Evolutionary conservation across 2,797 vertebrate genomes (phyloP).

Genomic region (Gymnodraco acuticeps): DNA sequence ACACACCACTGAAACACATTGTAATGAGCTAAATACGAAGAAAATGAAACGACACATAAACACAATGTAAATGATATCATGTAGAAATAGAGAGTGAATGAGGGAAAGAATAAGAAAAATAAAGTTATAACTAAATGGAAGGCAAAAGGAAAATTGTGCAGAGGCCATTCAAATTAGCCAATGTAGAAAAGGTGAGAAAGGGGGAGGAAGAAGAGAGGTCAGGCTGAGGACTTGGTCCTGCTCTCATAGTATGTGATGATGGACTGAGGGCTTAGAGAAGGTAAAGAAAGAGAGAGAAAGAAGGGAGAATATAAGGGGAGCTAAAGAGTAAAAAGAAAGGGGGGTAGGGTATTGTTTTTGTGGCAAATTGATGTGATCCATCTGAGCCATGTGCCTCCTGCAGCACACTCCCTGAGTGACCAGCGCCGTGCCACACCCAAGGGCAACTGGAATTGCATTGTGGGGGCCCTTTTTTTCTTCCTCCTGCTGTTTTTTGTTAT

Average conservation of each 20-base stretch:
- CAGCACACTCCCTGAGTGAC: slow-evolving; percentile 88
- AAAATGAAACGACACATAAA: not conserved
- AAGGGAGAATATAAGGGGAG: slow-evolving; percentile 38
- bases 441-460: slow-evolving; percentile 88
- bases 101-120: not conserved
- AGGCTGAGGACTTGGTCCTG: slow-evolving; percentile 21
- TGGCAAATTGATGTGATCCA: slow-evolving; percentile 96
- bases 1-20: not conserved
- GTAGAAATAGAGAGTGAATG: not conserved
- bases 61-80: not conserved
- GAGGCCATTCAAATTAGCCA: not conserved
- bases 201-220: not conserved
- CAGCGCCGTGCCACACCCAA: slow-evolving; percentile 82
- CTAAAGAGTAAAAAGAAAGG: slow-evolving; percentile 17
- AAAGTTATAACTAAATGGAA: slow-evolving; percentile 81
- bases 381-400: slow-evolving; percentile 91
- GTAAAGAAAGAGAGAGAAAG: slow-evolving; percentile 25
- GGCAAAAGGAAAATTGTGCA: slow-evolving; percentile 48
- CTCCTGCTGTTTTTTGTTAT: slow-evolving; percentile 1
- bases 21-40: not conserved
- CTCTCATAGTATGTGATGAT: slow-evolving; percentile 62
- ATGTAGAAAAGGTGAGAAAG: slow-evolving; percentile 8
- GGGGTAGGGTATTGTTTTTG: slow-evolving; percentile 75
- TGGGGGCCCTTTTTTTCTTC: slow-evolving; percentile 71
- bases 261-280: slow-evolving; percentile 52